Evolutionary conservation across 2,113 vertebrate genomes (phyloP).

Genomic region (Misgurnus anguillicaudatus): DNA sequence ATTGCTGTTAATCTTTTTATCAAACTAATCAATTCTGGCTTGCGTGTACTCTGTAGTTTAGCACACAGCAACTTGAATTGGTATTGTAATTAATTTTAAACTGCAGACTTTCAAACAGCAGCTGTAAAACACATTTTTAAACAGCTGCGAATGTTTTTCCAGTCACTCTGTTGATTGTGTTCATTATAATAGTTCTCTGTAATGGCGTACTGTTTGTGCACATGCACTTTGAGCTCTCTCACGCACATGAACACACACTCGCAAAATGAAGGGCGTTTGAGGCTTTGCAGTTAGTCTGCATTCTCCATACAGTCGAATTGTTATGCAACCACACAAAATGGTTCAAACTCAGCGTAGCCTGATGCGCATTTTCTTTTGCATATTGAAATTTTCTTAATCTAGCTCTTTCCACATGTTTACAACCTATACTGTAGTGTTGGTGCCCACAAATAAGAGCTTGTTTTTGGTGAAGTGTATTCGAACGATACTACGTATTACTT

Average conservation of each 20-base stretch:
- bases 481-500: too few species aligned
- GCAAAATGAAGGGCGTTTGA: background rate
- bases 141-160: conserved; percentile 24
- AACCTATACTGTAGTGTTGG: too few species aligned
- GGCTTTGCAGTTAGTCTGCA: background rate
- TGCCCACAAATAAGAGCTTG: too few species aligned
- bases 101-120: background rate
- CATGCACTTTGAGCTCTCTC: background rate
- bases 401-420: too few species aligned
- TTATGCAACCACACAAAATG: background rate
- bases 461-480: too few species aligned
- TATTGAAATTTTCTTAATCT: too few species aligned
- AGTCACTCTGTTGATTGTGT: conserved; percentile 11
- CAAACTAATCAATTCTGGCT: conserved; percentile 17
- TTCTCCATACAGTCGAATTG: background rate
- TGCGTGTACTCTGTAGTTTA: conserved; percentile 8
- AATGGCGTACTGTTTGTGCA: background rate
- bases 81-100: conserved; percentile 25
- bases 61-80: conserved; percentile 21
- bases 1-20: conserved; percentile 27
- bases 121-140: conserved; percentile 18
- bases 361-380: too few species aligned
- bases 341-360: background rate
- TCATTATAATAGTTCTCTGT: conserved; percentile 18
- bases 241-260: background rate